These are phyloP conservation scores for Euglossa dilemma DNA, from an alignment of 1,140 invertebrate genomes.

Conservation along the genomic window DNA sequence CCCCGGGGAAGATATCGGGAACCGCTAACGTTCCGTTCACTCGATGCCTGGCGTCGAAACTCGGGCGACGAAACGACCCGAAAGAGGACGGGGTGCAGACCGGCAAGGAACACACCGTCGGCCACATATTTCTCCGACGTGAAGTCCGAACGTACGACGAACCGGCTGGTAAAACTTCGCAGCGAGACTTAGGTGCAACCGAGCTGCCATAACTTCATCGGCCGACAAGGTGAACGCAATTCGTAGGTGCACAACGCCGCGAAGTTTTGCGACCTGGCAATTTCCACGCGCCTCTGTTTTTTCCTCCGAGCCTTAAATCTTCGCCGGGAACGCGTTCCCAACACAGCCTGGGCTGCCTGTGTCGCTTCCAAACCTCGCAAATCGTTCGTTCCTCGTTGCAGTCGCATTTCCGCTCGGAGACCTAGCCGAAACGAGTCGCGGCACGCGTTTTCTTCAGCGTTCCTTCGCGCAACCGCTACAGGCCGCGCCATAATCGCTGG, in stretches of 20 bases:
- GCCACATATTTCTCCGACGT: neutral
- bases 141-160: neutral
- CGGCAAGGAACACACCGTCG: neutral
- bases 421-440: neutral
- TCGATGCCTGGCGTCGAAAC: neutral
- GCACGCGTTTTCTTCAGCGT: too few relatives aligned
- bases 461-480: neutral
- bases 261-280: constrained; percentile 18
- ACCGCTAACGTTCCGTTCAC: neutral
- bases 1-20: neutral
- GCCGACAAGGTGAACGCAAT: constrained; percentile 17
- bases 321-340: neutral
- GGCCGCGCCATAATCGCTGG: too few relatives aligned
- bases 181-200: neutral
- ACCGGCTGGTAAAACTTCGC: neutral
- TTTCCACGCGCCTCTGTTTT: constrained; percentile 11
- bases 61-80: neutral
- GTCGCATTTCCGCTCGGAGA: neutral
- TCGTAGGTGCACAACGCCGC: constrained; percentile 11
- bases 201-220: constrained; percentile 9
- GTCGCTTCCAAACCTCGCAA: neutral
- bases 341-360: neutral
- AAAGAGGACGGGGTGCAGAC: too few relatives aligned
- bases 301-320: constrained; percentile 5
- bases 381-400: neutral